Base-by-base conservation (phyloP, 2,113 vertebrate genomes). In the Oenanthe melanoleuca region DNA sequence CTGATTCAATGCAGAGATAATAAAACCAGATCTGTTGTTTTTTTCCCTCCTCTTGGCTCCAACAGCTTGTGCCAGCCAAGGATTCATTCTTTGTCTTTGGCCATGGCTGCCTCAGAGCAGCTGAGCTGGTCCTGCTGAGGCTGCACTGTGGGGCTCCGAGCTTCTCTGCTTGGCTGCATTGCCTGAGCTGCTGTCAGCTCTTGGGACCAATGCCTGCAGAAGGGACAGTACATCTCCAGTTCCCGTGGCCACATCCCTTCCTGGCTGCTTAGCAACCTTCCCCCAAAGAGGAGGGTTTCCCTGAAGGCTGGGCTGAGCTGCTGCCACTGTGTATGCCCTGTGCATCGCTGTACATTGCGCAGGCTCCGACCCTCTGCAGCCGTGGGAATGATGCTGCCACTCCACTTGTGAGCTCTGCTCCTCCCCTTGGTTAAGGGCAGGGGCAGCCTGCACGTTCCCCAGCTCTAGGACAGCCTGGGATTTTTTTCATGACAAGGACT, bases 221-320 rank as follows among this genome's bases (percentile, higher is more conserved):
- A 94, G 84, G 73, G 88, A 95, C 93, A 96, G 96, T 81, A 89
- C 88, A 95, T 86, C 89, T 96, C 85, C 29, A 19, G 71, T 74
- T 61, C 94, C 81, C 2, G 92, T 93, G 94, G 97, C 93, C 96
- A 80, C 80, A 93, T 95, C 93, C 95, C 80, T 88, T 96, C 91
- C 95, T 90, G 91, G 97, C 98, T 98, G 98, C 97, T 97, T 98
- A 98, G 97, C 97, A 98, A 98, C 98, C 94, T 97, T 94, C 93
- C 93, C 92, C 93, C 7, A 24, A 86, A 83, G 93, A 94, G 81
- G 70, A 72, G 93, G 88, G 85, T 94, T 98, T 97, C 96, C 96
- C 97, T 97, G 97, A 92, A 96, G 95, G 93, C 97, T 97, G 86
- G 50, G 96, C 93, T 95, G 92, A 96, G 97, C 94, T 89, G 64